Evolutionary conservation across 1,140 invertebrate species (phyloP).

Genomic region (Atopsyche davidsoni): DNA sequence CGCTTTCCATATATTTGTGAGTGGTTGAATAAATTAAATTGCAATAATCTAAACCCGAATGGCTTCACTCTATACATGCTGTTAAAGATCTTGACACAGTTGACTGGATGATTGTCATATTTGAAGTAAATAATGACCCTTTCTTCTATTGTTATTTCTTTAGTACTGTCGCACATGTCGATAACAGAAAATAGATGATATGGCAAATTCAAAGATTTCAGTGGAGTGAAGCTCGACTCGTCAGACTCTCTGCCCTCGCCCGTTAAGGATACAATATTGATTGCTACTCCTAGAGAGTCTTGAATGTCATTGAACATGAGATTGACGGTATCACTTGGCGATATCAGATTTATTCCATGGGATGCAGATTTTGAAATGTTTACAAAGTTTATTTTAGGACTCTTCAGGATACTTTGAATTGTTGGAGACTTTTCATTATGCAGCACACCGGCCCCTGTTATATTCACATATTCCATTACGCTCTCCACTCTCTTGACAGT

Average conservation of each 20-base stretch:
- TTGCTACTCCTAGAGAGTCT: slow-evolving; percentile 81
- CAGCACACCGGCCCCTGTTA: slow-evolving; percentile 91
- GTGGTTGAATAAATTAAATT: slow-evolving; percentile 92
- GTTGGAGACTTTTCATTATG: slow-evolving; percentile 94
- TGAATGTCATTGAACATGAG: slow-evolving; percentile 67
- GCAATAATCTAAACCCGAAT: slow-evolving; percentile 83
- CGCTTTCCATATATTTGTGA: slow-evolving; percentile 70
- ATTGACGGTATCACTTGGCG: slow-evolving; percentile 72
- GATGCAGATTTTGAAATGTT: slow-evolving; percentile 79
- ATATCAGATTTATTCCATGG: slow-evolving; percentile 89
- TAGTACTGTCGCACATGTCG: slow-evolving; percentile 92
- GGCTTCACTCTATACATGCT: slow-evolving; percentile 77
- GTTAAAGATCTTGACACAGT: slow-evolving; percentile 96
- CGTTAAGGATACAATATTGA: slow-evolving; percentile 83
- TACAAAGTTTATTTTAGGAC: slow-evolving; percentile 75
- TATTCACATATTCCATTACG: slow-evolving; percentile 74
- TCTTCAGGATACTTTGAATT: slow-evolving; percentile 80
- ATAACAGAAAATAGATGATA: slow-evolving; percentile 93
- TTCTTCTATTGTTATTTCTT: slow-evolving; percentile 86
- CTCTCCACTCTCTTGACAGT: slow-evolving; percentile 64
- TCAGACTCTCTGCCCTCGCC: slow-evolving; percentile 87
- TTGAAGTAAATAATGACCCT: slow-evolving; percentile 93
- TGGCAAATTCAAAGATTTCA: slow-evolving; percentile 79
- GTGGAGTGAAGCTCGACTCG: slow-evolving; percentile 78
- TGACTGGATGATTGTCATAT: slow-evolving; percentile 92